Evolutionary conservation across 2,888 invertebrate species (phyloP), one percentile per base, ranked within the genome.

Genomic region (Pristionchus mayeri): DNA sequence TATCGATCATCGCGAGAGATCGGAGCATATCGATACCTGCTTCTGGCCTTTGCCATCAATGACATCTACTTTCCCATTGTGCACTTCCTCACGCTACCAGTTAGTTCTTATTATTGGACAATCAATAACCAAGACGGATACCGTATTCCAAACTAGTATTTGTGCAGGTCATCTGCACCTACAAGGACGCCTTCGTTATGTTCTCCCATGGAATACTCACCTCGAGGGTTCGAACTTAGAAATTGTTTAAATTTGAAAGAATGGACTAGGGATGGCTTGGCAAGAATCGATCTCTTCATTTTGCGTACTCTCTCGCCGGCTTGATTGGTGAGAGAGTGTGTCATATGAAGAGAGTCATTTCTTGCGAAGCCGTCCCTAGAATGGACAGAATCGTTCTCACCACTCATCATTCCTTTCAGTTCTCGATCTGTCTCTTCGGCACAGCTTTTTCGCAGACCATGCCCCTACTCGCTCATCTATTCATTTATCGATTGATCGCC

Each of bases 181-280:
- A 63, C 63, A 63, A 63, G 16, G 63, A 63, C 24, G 63, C 63
- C 1, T 63, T 63, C 34, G 37, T 63, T 24, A 63, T 63, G 63
- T 63, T 63, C 9, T 63, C 63, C 2, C 63, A 63, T 16, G 63
- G 63, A 16, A 63, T 63, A 21, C 30, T 63, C 1, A 27, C 63
- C 18, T 63, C 63, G 1, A 2, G 37, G 27, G 63, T 63, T 34
- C 2, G 34, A 16, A 9, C 11, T 63, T 16, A 48, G 16, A 11
- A 7, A 16, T 16, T 48, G 13, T 7, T 48, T 48, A 13, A 11
- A 11, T 48, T 48, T 48, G 13, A 48, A 11, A 48, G 7, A 48
- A 48, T 48, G 13, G 48, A n/a, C n/a, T n/a, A n/a, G n/a, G n/a
- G n/a, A n/a, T 48, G 48, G 48, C 7, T 11, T 48, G 9, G 9